A percentile compares a stretch with the other conserved stretches of the same genome.
phyloP scores from a whole-genome alignment of 1,140 invertebrate genomes.

The Zaprionus capensis region DNA sequence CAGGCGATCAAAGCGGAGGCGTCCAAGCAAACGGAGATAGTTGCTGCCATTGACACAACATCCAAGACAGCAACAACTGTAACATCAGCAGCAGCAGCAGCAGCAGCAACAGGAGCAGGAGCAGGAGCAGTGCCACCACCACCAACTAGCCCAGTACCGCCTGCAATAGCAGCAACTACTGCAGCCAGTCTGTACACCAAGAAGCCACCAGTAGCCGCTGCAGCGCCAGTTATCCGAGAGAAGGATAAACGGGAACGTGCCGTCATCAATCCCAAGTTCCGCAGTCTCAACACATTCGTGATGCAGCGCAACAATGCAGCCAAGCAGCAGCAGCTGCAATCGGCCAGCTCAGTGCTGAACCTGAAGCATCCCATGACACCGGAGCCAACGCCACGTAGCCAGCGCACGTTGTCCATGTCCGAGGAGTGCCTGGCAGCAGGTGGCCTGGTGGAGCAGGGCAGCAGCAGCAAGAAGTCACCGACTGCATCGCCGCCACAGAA shows the following conservation, averaged over 20 bases:
- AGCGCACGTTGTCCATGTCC: conserved; percentile 88
- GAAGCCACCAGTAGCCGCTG: conserved; percentile 86
- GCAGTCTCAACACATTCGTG: conserved; percentile 84
- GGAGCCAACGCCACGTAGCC: conserved; percentile 86
- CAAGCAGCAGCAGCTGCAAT: conserved; percentile 75
- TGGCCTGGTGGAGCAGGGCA: conserved; percentile 69
- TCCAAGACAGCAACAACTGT: conserved; percentile 52
- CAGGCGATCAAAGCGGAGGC: conserved; percentile 54
- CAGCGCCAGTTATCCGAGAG: conserved; percentile 89
- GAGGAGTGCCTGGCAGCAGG: conserved; percentile 87
- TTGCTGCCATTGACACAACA: conserved; percentile 52
- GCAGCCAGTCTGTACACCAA: conserved; percentile 84
- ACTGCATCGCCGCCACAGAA: conserved; percentile 85
- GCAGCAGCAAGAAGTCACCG: conserved; percentile 58
- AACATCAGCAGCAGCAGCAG: conserved; percentile 41
- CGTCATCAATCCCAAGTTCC: conserved; percentile 88
- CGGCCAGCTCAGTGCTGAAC: conserved; percentile 73
- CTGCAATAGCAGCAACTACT: conserved; percentile 64
- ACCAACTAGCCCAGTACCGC: conserved; percentile 60
- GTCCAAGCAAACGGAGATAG: conserved; percentile 12
- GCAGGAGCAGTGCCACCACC: conserved; percentile 21
- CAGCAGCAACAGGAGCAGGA: conserved; percentile 78
- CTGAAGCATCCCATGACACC: conserved; percentile 83
- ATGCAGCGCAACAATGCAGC: conserved; percentile 77
- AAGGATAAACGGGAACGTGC: conserved; percentile 90